These are phyloP conservation scores for Nasua narica DNA, from an alignment of 2,797 vertebrate genomes.

Conservation along the genomic window DNA sequence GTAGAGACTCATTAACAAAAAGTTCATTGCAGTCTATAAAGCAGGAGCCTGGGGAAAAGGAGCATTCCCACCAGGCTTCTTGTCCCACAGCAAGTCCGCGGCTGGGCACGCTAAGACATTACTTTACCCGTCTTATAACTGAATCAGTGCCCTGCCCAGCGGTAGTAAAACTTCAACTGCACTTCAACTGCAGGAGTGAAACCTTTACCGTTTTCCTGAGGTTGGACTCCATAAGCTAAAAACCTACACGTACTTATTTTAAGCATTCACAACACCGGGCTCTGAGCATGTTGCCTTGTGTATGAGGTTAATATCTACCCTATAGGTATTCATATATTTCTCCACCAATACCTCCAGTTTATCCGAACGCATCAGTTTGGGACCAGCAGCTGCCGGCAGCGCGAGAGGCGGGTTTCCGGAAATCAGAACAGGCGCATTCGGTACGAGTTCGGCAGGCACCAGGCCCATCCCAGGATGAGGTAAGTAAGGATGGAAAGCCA, in stretches of 20 bases:
- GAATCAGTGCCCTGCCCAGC: not conserved
- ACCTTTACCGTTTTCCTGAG: not conserved
- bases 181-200: not conserved
- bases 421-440: conserved; percentile 92
- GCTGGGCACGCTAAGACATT: not conserved
- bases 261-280: not conserved
- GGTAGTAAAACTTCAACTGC: too few relatives aligned
- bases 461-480: conserved; percentile 95
- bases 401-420: conserved; percentile 92
- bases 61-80: not conserved
- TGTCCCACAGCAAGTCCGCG: not conserved
- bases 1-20: conserved; percentile 3
- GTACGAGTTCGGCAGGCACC: conserved; percentile 94
- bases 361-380: conserved; percentile 95
- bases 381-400: conserved; percentile 89
- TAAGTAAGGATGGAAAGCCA: conserved; percentile 96
- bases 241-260: not conserved
- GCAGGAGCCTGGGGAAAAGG: not conserved
- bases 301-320: not conserved
- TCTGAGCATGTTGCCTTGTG: not conserved
- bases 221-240: conserved; percentile 3
- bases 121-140: not conserved
- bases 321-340: not conserved
- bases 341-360: conserved; percentile 94
- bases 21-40: not conserved